Base-by-base conservation (phyloP, 2,797 vertebrate genomes). In the Rallus crepitans region DNA sequence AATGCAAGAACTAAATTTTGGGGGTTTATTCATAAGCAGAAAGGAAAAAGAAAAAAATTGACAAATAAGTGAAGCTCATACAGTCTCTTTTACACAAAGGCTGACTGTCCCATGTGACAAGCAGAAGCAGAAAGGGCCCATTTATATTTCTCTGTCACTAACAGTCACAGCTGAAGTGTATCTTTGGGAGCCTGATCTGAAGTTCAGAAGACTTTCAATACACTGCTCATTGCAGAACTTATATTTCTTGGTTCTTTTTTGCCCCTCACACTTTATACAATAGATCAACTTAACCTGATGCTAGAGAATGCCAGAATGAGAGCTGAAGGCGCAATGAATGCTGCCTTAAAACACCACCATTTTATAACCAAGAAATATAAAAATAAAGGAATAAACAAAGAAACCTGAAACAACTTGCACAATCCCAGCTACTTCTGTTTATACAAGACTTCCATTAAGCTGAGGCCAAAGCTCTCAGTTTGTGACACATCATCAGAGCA, bases 141-240 rank as follows among this genome's bases (percentile, higher is more conserved):
- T 94, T 96, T 95, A 94, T 88, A 88, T 90, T 81, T 81, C 89
- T 70, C 64, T 81, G 79, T 92, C 76, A 72, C n/a, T 31, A 92
- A 91, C n/a, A 83, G 88, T 86, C 90, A 61, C 94, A 88, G 85
- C 65, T 91, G 76, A 94, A 96, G 92, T 37, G 15, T 23, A 93
- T 90, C 66, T 87, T 81, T 64, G 70, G 61, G 33, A 78, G 57
- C 25, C 72, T 66, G 48, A 63, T 48, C 25, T 40, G 16, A 92
- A 95, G 69, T 78, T 76, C 23, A 89, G 45, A 72, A 28, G 56
- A 90, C 57, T 75, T 90, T 19, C 31, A 86, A 35, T 9, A 55
- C 13, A 16, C 28, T 57, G 57, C 57, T 90, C 40, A 90, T 55
- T 64, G 47, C 16, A 92, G 28, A 87, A 87, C 15, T 82, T 12